Percentiles rank a stretch among this genome's conserved stretches.
Conservation (phyloP, 2,888 invertebrate species). For the Chymomyza amoena region DNA sequence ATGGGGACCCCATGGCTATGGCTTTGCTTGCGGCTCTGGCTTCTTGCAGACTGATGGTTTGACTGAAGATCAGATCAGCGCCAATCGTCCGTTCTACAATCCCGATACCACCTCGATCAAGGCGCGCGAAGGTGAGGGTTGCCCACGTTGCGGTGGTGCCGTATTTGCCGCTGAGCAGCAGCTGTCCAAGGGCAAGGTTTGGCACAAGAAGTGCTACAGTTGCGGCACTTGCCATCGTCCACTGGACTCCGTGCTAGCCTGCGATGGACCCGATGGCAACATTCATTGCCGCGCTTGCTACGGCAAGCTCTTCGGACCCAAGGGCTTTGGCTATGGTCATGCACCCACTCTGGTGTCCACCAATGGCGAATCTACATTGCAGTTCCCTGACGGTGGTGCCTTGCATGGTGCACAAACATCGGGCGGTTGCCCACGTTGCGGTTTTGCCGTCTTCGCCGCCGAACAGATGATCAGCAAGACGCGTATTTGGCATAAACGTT, state of each 20-base stretch:
- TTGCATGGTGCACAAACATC: slow-evolving; percentile 87
- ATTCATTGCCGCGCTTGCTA: slow-evolving; percentile 96
- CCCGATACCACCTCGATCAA: slow-evolving; percentile 93
- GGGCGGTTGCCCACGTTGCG: slow-evolving; percentile 91
- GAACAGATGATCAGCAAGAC: slow-evolving; percentile 98
- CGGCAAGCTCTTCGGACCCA: slow-evolving; percentile 93
- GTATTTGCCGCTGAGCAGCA: slow-evolving; percentile 98
- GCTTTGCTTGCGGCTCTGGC: slow-evolving; percentile 96
- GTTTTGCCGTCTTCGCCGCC: slow-evolving; percentile 95
- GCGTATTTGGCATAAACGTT: slow-evolving; percentile 94
- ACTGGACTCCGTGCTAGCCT: slow-evolving; percentile 92
- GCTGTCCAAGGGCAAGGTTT: slow-evolving; percentile 96
- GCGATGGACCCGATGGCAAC: slow-evolving; percentile 95
- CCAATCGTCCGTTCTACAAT: slow-evolving; percentile 88
- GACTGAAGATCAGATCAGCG: slow-evolving; percentile 90
- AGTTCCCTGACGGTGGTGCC: slow-evolving; percentile 86
- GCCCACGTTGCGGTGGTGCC: slow-evolving; percentile 95
- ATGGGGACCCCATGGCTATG: slow-evolving; percentile 98
- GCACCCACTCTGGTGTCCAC: slow-evolving; percentile 90
- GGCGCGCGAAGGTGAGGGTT: slow-evolving; percentile 92
- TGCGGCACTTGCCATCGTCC: slow-evolving; percentile 94
- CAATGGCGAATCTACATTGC: slow-evolving; percentile 85
- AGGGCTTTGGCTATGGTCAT: slow-evolving; percentile 94
- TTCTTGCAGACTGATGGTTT: slow-evolving; percentile 95
- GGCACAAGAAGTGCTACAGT: slow-evolving; percentile 98